Evolutionary conservation across 2,888 invertebrate species (phyloP).

Genomic region (Sepiola atlantica): DNA sequence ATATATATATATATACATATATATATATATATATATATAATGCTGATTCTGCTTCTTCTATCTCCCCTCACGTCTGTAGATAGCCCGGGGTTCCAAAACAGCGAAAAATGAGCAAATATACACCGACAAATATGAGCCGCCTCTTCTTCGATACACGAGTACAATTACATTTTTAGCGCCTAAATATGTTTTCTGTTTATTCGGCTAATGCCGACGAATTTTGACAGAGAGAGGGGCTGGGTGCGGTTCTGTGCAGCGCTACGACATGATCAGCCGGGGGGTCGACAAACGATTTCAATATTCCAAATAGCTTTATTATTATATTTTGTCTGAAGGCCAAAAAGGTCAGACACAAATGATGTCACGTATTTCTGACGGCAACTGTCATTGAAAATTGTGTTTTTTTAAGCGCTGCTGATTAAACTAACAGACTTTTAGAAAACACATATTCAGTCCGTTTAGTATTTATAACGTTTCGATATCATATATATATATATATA

Average conservation of each 20-base stretch:
- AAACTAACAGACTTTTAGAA: too few species aligned
- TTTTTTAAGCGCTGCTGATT: not conserved
- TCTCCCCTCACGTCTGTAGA: too few species aligned
- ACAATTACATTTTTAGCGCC: not conserved
- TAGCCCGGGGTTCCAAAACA: too few species aligned
- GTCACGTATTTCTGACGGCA: not conserved
- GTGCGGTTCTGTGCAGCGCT: not conserved
- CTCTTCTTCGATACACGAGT: not conserved
- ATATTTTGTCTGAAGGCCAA: slow-evolving; percentile 23
- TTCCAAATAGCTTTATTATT: not conserved
- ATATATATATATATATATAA: too few species aligned
- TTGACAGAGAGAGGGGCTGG: not conserved
- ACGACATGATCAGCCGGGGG: not conserved
- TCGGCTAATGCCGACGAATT: not conserved
- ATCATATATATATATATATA: too few species aligned
- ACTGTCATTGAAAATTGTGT: not conserved
- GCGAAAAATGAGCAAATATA: not conserved
- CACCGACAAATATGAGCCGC: not conserved
- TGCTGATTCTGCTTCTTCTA: too few species aligned
- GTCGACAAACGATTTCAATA: not conserved
- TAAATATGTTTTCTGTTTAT: slow-evolving; percentile 32
- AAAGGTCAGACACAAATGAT: not conserved
- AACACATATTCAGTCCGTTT: too few species aligned
- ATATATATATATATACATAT: too few species aligned
- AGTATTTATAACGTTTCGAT: too few species aligned